Evolutionary conservation across 2,113 vertebrate genomes (phyloP).

Genomic region (Arvicanthis niloticus): DNA sequence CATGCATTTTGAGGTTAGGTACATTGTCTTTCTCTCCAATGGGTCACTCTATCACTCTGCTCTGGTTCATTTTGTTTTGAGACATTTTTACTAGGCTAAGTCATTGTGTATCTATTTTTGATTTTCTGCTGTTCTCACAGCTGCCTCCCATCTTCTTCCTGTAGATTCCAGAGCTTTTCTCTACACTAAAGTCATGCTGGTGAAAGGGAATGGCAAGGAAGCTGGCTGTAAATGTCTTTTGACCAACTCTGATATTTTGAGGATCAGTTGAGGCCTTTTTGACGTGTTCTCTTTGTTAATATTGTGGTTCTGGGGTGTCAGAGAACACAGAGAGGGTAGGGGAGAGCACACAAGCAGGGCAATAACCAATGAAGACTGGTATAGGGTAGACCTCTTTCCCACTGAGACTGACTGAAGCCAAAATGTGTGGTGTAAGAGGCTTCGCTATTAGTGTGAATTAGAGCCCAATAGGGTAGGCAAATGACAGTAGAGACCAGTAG

Average conservation of each 20-base stretch:
- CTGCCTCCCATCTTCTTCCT: neutral
- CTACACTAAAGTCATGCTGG: neutral
- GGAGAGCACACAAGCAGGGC: neutral
- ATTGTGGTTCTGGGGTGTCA: neutral
- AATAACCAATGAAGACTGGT: neutral
- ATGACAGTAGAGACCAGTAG: neutral
- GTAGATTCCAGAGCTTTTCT: neutral
- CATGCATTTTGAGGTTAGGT: neutral
- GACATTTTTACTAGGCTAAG: conserved; percentile 4
- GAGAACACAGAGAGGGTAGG: neutral
- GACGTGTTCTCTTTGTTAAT: neutral
- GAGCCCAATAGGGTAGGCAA: neutral
- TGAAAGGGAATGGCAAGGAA: neutral
- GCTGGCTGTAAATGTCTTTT: neutral
- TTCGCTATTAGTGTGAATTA: neutral
- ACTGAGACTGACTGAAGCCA: neutral
- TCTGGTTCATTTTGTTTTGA: conserved; percentile 31
- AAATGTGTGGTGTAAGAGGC: neutral
- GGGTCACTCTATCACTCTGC: neutral
- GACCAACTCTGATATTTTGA: conserved; percentile 14
- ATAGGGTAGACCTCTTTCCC: neutral
- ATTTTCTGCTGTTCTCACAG: neutral
- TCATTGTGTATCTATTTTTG: neutral
- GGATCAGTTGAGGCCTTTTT: neutral
- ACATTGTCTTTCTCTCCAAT: neutral